Conservation (phyloP, 2,888 invertebrate species). For the Acanthosepion esculentum region DNA sequence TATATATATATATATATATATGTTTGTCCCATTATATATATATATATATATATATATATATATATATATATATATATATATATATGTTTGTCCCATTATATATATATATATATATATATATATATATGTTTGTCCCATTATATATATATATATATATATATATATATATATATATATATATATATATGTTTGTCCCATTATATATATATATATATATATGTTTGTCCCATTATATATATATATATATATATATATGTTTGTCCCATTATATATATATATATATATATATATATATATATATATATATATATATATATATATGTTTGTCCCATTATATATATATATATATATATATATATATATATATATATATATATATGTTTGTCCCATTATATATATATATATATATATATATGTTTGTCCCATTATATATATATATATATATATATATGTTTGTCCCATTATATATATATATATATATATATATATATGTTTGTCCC, state of each 20-base stretch:
- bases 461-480: background rate
- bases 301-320: background rate
- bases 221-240: background rate
- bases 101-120: background rate
- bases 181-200: background rate
- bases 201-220: slow-evolving; percentile 5
- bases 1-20: background rate
- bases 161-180: slow-evolving; percentile 23
- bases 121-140: background rate
- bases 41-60: background rate
- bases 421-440: background rate
- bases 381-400: background rate
- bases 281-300: background rate
- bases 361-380: background rate
- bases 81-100: background rate
- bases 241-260: background rate
- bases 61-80: background rate
- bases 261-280: background rate
- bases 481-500: background rate
- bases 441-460: background rate
- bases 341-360: background rate
- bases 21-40: background rate
- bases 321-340: background rate
- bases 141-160: background rate
- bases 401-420: background rate